These are phyloP conservation scores for Tetropium fuscum DNA, from an alignment of 2,888 invertebrate genomes.

Conservation along the genomic window DNA sequence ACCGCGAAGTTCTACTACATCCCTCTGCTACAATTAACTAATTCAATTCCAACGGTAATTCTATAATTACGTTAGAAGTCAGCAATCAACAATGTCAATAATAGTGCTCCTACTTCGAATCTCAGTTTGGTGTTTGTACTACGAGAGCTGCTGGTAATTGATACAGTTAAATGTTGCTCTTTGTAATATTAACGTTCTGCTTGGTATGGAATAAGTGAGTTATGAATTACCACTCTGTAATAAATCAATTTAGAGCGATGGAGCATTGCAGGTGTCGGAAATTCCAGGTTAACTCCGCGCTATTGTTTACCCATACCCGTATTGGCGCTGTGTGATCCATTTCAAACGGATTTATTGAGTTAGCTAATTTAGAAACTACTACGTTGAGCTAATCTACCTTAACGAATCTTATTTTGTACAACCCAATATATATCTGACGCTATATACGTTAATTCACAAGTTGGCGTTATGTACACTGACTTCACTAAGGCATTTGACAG, in stretches of 20 bases:
- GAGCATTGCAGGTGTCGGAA: not conserved
- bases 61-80: conserved; percentile 24
- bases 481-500: no score
- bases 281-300: no score
- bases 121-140: conserved; percentile 22
- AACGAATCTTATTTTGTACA: no score
- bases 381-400: no score
- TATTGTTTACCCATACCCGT: no score
- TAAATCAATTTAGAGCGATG: conserved; percentile 13
- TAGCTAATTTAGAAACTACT: no score
- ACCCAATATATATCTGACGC: no score
- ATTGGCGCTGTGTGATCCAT: no score
- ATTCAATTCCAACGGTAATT: conserved; percentile 28
- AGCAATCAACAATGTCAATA: conserved; percentile 34
- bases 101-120: conserved; percentile 7
- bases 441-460: no score
- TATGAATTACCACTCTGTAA: conserved; percentile 13
- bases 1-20: not conserved
- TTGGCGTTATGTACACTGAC: no score
- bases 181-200: conserved; percentile 8
- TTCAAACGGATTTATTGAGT: no score
- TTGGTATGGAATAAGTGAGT: conserved; percentile 6
- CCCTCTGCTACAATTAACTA: conserved; percentile 30
- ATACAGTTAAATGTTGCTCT: not conserved
- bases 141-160: conserved; percentile 20